phyloP scores from a whole-genome alignment of 2,797 vertebrate species.

The Leuciscus waleckii region DNA sequence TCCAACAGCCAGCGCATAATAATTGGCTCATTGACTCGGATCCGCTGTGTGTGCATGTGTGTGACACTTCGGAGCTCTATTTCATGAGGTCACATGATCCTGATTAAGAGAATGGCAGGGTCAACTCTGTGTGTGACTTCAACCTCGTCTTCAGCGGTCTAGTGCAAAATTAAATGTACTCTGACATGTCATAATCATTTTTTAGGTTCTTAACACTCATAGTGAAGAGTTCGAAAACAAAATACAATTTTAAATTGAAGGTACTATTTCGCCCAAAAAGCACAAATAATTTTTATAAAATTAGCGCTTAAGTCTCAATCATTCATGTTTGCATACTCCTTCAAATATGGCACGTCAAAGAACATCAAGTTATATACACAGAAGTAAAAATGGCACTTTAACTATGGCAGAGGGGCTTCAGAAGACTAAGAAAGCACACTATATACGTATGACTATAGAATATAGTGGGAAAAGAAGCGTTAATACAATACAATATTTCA shows the following conservation, averaged over 20 bases:
- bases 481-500: not conserved
- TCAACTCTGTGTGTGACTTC: constrained; percentile 31
- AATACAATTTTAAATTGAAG: not conserved
- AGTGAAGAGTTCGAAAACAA: not conserved
- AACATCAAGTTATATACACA: too few species aligned
- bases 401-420: not conserved
- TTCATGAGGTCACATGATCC: constrained; percentile 31
- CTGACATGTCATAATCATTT: too few species aligned
- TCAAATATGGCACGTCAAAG: too few species aligned
- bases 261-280: not conserved
- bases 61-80: not conserved
- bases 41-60: constrained; percentile 6
- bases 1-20: constrained; percentile 33
- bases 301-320: not conserved
- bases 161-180: not conserved
- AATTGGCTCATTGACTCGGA: constrained; percentile 43
- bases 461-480: not conserved
- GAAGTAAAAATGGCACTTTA: not conserved
- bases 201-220: not conserved
- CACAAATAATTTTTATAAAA: not conserved
- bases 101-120: constrained; percentile 31
- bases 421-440: not conserved
- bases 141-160: not conserved
- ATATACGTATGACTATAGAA: not conserved
- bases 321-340: too few species aligned